Evolutionary conservation across 2,888 invertebrate genomes (phyloP), one percentile per base, ranked within the genome.

Genomic region (Gnatocerus cornutus): DNA sequence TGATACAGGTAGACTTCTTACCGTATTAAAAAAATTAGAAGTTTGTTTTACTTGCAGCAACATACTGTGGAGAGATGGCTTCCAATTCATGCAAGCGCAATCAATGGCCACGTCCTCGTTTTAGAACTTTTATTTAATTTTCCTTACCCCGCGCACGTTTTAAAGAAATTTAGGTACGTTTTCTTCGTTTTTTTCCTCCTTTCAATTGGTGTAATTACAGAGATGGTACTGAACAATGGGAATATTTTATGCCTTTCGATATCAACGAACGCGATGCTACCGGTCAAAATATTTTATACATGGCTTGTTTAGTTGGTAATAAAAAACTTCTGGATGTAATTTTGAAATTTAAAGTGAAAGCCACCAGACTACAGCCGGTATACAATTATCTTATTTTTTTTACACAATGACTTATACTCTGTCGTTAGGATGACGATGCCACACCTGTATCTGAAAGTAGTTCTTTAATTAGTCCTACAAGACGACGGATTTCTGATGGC

Each of bases 41-140:
- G 16, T 29, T 29, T 10, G 1, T 52, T 29, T 29, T 16, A 12
- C 33, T 53, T 78, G 79, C 69, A 92, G 89, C 92, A 93, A 86
- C 90, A 93, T 74, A 98, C 97, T 0, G 95, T 96, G 0, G 97
- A 97, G 83, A 91, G 93, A 77, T 96, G 97, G 94, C 86, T 97
- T 71, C 97, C 98, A 0, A 87, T 97, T 14, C 98, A 98, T 86
- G 96, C 97, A 5, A 96, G 96, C 43, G 93, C 94, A 71, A 94
- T 96, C 79, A 95, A 95, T 78, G 96, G 96, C 0, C 96, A 97
- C 83, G 87, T 91, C 21, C 82, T 89, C 8, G 86, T 97, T 30
- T 89, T 97, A 64, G 92, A 94, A 65, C 85, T 93, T 61, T 87
- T 99, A 8, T 89, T 98, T 8, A 89, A 91, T 77, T 94, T 92